Conservation (phyloP, 2,888 invertebrate genomes). For the Hedychridium roseum region DNA sequence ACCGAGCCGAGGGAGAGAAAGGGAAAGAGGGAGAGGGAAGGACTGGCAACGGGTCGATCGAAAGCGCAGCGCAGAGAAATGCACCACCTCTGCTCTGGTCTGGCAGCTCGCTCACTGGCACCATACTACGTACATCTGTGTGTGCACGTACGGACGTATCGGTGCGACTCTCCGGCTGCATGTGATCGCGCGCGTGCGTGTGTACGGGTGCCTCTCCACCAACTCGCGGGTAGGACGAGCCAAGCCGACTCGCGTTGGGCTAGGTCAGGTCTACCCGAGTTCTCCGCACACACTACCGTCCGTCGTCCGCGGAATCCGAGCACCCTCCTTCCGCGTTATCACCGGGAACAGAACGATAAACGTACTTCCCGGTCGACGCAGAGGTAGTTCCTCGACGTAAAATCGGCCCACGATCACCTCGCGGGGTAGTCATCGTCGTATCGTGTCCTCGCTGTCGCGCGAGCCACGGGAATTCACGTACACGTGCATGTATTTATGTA, state of each 20-base stretch:
- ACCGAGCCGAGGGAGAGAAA: slow-evolving; percentile 15
- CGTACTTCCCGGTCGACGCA: too few relatives aligned
- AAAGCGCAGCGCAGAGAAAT: slow-evolving; percentile 63
- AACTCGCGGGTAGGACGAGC: slow-evolving; percentile 50
- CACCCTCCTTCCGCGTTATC: slow-evolving; percentile 35
- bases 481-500: too few relatives aligned
- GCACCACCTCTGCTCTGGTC: slow-evolving; percentile 57
- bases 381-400: too few relatives aligned
- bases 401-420: too few relatives aligned
- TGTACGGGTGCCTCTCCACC: slow-evolving; percentile 28
- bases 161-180: neutral
- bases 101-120: slow-evolving; percentile 51
- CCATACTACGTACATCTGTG: slow-evolving; percentile 30
- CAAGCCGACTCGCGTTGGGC: slow-evolving; percentile 62
- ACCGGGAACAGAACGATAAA: too few relatives aligned
- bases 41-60: slow-evolving; percentile 59
- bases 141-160: slow-evolving; percentile 5
- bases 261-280: slow-evolving; percentile 64
- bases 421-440: too few relatives aligned
- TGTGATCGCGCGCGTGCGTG: slow-evolving; percentile 27
- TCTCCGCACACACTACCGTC: slow-evolving; percentile 50
- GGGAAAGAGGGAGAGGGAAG: slow-evolving; percentile 24
- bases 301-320: slow-evolving; percentile 54
- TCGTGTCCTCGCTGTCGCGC: too few relatives aligned
- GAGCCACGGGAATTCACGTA: too few relatives aligned